Conservation (phyloP, 1,140 invertebrate genomes). For the Eulimnadia texana region DNA sequence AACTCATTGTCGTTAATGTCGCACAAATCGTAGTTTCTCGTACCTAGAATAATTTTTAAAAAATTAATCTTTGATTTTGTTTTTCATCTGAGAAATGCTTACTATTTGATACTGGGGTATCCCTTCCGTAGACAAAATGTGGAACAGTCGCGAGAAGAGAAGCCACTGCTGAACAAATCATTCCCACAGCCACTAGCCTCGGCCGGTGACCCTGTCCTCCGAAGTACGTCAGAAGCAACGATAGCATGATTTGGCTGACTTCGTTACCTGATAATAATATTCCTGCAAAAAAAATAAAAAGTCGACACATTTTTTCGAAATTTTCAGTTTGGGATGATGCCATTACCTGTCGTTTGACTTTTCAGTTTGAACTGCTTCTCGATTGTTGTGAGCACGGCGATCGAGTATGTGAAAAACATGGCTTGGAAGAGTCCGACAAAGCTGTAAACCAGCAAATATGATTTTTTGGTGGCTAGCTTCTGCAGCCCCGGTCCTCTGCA, state of each 20-base stretch:
- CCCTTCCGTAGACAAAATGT: constrained; percentile 48
- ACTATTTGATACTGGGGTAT: constrained; percentile 8
- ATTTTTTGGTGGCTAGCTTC: constrained; percentile 56
- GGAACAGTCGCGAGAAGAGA: constrained; percentile 47
- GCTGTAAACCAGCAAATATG: constrained; percentile 55
- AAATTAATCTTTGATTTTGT: background rate
- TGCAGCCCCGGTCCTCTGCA: constrained; percentile 46
- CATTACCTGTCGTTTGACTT: constrained; percentile 50
- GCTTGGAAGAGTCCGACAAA: constrained; percentile 53
- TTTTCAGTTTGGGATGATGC: background rate
- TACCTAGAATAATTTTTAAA: background rate
- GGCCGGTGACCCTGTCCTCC: constrained; percentile 43
- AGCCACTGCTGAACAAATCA: constrained; percentile 30
- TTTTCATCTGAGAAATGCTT: no score
- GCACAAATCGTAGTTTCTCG: constrained; percentile 3
- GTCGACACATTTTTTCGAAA: background rate
- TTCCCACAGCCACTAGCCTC: constrained; percentile 40
- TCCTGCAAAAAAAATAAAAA: constrained; percentile 30
- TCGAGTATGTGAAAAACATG: constrained; percentile 60
- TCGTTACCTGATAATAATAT: constrained; percentile 53
- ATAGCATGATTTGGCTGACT: constrained; percentile 48
- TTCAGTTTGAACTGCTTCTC: constrained; percentile 68
- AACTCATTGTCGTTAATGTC: background rate
- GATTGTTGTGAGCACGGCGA: constrained; percentile 59
- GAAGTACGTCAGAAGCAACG: constrained; percentile 40